Base-by-base conservation (phyloP, 2,113 vertebrate genomes). In the Progne subis region DNA sequence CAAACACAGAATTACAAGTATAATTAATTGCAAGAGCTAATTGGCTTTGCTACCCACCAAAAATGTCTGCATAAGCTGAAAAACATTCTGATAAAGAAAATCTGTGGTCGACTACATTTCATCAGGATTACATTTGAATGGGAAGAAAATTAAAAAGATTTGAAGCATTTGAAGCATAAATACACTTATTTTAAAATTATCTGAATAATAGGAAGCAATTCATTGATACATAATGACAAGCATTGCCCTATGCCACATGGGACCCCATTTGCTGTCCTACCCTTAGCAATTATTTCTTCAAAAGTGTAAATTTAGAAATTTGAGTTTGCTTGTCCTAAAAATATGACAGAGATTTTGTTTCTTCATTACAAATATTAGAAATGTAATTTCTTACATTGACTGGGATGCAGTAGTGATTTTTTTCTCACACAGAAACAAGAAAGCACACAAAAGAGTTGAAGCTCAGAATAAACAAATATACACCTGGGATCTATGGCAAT, bases 1-100 rank as follows among this genome's bases (percentile, higher is more conserved):
- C 57, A 91, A 82, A 76, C 25, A 82, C 25, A 81, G 50, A 80
- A 77, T 64, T 65, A 43, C 23, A 86, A 79, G 14, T 41, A 57
- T 18, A 88, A 84, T 84, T 86, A 84, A 82, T 34, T 64, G 57
- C 21, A 85, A 94, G 69, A 71, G n/a, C 43, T 86, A 94, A 86
- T 16, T 53, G 11, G 10, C 19, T 94, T 75, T 82, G 24, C 18
- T 46, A 87, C 12, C 21, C 18, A 94, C 25, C 24, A 94, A 88
- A 92, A 84, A 55, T 7, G 4, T 75, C 39, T 3, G 11, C 61
- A 46, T 7, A 81, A 17, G 14, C 28, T 60, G 53, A 89, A 75
- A 11, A 84, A 81, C 10, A 64, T 50, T 60, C 13, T 79, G 37
- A 89, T 34, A 89, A 78, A 78, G 32, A 16, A 81, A 84, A 50